Base-by-base conservation (phyloP, 2,113 vertebrate species). In the Mesitornis unicolor region DNA sequence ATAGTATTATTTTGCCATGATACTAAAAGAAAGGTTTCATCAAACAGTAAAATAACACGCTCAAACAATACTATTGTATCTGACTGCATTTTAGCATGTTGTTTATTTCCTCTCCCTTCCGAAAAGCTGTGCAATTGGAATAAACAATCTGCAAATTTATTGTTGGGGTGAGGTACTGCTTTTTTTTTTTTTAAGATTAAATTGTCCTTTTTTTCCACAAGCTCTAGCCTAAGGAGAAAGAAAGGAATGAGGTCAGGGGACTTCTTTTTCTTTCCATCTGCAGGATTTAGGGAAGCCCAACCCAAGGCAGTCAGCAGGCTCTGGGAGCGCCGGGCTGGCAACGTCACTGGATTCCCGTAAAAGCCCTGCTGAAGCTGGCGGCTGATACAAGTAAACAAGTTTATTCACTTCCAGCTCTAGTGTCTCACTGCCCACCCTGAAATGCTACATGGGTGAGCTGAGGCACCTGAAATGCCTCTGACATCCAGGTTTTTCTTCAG, bases 381-480 rank as follows among this genome's bases (percentile, higher is more conserved):
- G 67, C 61, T 74, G 67, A 42, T 25, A 40, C 36, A 81, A 42
- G 47, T 53, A 84, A 75, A 91, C 60, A 89, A 91, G 56, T 50
- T 84, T 74, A 77, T 54, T 84, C 71, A 16, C 75, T 88, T 85
- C 47, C 43, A 91, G 77, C 80, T 67, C 50, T 20, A 75, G 48
- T 0, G 0, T 73, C 67, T 65, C 45, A 7, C 67, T 86, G 59
- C 33, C 88, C 47, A 73, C 42, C 56, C 68, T 0, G 0, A 83
- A 88, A 78, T 0, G 0, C 53, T 51, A 28, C 31, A 35, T 33
- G 2, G 2, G 7, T 1, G 1, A 71, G 92, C 67, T 53, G 28
- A 79, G 28, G 53, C 42, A 50, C 20, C 24, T 56, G 12, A 86
- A 83, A 70, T 19, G 28, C 18, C 50, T 73, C 63, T 74, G 71